phyloP scores from a whole-genome alignment of 2,113 vertebrate species.

The Eleginops maclovinus region DNA sequence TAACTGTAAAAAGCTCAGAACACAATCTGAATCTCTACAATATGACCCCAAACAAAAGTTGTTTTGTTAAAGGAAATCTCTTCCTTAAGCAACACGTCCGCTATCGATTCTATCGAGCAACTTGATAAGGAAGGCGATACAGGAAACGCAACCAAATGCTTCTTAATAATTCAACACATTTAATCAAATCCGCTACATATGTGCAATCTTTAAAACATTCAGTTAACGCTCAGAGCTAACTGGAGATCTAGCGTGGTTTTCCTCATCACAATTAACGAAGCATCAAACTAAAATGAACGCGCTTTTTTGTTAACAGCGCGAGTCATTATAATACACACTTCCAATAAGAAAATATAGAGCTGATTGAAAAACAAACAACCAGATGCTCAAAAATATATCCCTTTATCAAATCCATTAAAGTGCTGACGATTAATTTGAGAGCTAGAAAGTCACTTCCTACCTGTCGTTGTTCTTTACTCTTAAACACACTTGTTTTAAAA shows the following conservation, averaged over 20 bases:
- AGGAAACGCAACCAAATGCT: conserved; percentile 18
- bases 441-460: conserved; percentile 64
- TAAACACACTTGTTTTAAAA: conserved; percentile 69
- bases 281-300: neutral
- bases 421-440: neutral
- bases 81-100: conserved; percentile 37
- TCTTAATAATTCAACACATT: conserved; percentile 5
- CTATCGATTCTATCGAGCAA: conserved; percentile 5
- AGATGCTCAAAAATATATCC: neutral
- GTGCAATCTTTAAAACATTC: neutral
- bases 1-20: neutral
- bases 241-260: no score
- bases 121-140: conserved; percentile 14
- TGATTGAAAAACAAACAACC: neutral
- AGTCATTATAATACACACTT: conserved; percentile 42
- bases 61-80: neutral
- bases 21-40: neutral
- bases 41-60: conserved; percentile 36
- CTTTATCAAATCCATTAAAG: neutral
- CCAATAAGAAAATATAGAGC: conserved; percentile 6
- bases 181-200: conserved; percentile 14
- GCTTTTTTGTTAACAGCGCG: conserved; percentile 23
- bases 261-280: neutral
- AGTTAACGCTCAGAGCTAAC: neutral
- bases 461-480: conserved; percentile 67